Evolutionary conservation across 2,113 vertebrate genomes (phyloP).

Genomic region (Narcine bancroftii): DNA sequence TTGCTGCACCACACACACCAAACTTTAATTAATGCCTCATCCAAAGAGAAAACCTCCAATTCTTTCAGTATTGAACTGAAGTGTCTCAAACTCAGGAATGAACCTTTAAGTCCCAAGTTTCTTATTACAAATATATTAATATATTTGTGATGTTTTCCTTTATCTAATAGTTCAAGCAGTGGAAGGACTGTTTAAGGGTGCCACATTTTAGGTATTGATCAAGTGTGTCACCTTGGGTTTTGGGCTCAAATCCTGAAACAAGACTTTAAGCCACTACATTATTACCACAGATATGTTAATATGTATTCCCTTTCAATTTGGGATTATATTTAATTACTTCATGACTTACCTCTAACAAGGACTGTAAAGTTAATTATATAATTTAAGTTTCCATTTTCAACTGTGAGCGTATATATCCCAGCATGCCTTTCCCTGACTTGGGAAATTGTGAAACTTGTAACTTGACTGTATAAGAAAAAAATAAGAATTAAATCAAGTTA

Average conservation of each 20-base stretch:
- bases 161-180: neutral
- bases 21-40: neutral
- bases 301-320: neutral
- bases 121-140: neutral
- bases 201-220: neutral
- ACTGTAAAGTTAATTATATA: conserved; percentile 58
- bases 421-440: conserved; percentile 55
- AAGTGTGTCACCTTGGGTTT: neutral
- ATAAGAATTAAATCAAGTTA: neutral
- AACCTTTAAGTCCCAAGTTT: neutral
- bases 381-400: conserved; percentile 46
- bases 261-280: neutral
- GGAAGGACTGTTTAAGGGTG: no score
- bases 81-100: neutral
- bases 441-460: conserved; percentile 49
- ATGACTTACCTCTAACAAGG: conserved; percentile 56
- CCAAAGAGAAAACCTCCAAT: neutral
- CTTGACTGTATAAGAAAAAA: conserved; percentile 49
- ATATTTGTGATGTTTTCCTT: neutral
- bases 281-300: neutral
- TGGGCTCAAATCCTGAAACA: neutral
- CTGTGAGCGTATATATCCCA: conserved; percentile 61
- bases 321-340: conserved; percentile 16
- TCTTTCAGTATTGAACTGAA: neutral
- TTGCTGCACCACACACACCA: no score